Evolutionary conservation across 2,113 vertebrate species (phyloP), one percentile per base, ranked within the genome.

Genomic region (Chiloscyllium plagiosum): DNA sequence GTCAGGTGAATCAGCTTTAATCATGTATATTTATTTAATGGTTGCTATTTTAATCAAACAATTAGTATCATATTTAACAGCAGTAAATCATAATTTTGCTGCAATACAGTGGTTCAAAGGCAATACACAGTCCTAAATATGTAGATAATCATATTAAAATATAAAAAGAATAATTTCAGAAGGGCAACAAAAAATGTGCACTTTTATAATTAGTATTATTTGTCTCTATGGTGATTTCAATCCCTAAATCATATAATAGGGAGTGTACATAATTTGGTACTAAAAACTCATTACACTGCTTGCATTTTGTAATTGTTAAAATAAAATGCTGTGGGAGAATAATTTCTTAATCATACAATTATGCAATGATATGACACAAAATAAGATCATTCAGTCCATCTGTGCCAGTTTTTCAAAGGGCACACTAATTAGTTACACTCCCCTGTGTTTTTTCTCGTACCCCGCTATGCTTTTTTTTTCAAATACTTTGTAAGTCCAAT

Each of bases 21-120:
- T 70, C 47, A 37, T 8, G 70, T 3, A 22, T 3, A 47, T 69
- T 69, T 94, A 33, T 90, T 68, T 94, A 42, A 26, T 72, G 37
- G 68, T 50, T 70, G 68, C 61, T 76, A 95, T 95, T 95, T 76
- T 95, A 69, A 70, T 70, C n/a, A 72, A 72, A 47, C 37, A 95
- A 95, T 52, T 50, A 29, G 24, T 29, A 95, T 52, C 37, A 26
- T 95, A 29, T 42, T 33, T 26, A 76, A 29, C 29, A 95, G 3
- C 69, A 72, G 68, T 69, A 95, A 95, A 72, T 47, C 24, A 37
- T 70, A 94, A 68, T 72, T 72, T 72, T 37, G 15, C n/a, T 69
- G 66, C 3, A 29, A 47, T 72, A 29, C 42, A 50, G n/a, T 26
- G 94, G 24, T 95, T 95, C 94, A 70, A 72, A 47, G n/a, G 42